These are phyloP conservation scores for Aphelinus atriplicis DNA, from an alignment of 1,140 invertebrate genomes.

Conservation along the genomic window DNA sequence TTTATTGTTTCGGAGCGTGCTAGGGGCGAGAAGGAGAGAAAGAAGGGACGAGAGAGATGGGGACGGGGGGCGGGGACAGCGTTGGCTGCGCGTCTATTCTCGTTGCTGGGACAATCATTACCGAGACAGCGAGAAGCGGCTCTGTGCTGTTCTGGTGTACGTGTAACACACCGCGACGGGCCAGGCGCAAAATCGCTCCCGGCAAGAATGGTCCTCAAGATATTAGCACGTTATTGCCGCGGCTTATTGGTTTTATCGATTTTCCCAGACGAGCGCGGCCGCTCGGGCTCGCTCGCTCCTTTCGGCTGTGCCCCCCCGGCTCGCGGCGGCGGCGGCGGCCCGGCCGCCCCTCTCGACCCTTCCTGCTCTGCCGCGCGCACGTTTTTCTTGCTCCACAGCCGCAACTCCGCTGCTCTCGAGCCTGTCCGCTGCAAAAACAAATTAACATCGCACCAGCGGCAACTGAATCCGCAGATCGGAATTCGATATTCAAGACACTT, in stretches of 20 bases:
- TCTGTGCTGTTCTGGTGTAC: neutral
- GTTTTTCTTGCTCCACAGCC: too few relatives aligned
- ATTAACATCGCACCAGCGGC: slow-evolving; percentile 47
- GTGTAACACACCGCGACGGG: slow-evolving; percentile 8
- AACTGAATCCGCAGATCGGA: slow-evolving; percentile 32
- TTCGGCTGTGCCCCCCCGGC: too few relatives aligned
- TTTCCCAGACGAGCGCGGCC: slow-evolving; percentile 31
- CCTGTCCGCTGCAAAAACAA: slow-evolving; percentile 49
- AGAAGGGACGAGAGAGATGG: too few relatives aligned
- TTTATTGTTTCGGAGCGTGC: neutral
- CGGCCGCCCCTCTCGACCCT: neutral
- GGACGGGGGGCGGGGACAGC: too few relatives aligned
- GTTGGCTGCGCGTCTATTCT: neutral
- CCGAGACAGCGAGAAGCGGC: slow-evolving; percentile 34
- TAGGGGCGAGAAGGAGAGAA: too few relatives aligned
- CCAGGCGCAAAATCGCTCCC: slow-evolving; percentile 43
- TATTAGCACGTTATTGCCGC: slow-evolving; percentile 59
- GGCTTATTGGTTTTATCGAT: slow-evolving; percentile 59
- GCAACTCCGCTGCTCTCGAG: neutral
- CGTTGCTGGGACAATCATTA: slow-evolving; percentile 2
- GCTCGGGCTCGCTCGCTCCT: too few relatives aligned
- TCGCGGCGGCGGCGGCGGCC: too few relatives aligned
- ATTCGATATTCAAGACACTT: slow-evolving; percentile 25
- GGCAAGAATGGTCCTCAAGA: slow-evolving; percentile 59
- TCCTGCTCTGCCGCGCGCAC: slow-evolving; percentile 16